Evolutionary conservation across 2,888 invertebrate genomes (phyloP).

Genomic region (Oscheius myriophilus): DNA sequence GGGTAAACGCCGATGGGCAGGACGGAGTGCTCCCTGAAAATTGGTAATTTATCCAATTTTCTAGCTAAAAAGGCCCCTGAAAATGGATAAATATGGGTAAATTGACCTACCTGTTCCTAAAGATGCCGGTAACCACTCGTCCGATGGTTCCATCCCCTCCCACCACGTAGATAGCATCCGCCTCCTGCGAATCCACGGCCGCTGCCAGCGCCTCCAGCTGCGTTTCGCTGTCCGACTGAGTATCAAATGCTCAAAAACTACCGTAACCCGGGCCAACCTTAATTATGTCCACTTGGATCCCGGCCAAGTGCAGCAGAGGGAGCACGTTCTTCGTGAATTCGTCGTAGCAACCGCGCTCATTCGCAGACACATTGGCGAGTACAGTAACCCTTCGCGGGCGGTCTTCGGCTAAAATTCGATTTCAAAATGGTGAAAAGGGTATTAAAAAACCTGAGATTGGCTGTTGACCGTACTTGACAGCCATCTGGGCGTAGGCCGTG

Average conservation of each 20-base stretch:
- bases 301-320: conserved; percentile 67
- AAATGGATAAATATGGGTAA: conserved; percentile 1
- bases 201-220: conserved; percentile 60
- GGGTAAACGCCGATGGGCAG: conserved; percentile 66
- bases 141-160: conserved; percentile 69
- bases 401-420: conserved; percentile 44
- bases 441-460: conserved; percentile 46
- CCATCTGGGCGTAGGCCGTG: conserved; percentile 55
- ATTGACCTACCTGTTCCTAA: conserved; percentile 41
- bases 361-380: conserved; percentile 61
- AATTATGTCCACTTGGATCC: conserved; percentile 61
- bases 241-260: neutral
- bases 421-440: neutral
- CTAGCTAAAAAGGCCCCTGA: conserved; percentile 26
- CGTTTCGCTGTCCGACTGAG: conserved; percentile 53
- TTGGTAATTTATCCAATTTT: no score
- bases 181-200: conserved; percentile 61
- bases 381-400: conserved; percentile 61
- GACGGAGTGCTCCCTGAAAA: conserved; percentile 39
- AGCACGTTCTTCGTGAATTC: conserved; percentile 64
- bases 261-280: conserved; percentile 25
- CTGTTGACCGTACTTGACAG: conserved; percentile 54
- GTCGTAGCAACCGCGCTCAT: conserved; percentile 55
- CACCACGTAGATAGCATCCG: conserved; percentile 66
- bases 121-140: conserved; percentile 59